Conservation (phyloP, 2,113 vertebrate genomes). For the Gallinago jamesoni region DNA sequence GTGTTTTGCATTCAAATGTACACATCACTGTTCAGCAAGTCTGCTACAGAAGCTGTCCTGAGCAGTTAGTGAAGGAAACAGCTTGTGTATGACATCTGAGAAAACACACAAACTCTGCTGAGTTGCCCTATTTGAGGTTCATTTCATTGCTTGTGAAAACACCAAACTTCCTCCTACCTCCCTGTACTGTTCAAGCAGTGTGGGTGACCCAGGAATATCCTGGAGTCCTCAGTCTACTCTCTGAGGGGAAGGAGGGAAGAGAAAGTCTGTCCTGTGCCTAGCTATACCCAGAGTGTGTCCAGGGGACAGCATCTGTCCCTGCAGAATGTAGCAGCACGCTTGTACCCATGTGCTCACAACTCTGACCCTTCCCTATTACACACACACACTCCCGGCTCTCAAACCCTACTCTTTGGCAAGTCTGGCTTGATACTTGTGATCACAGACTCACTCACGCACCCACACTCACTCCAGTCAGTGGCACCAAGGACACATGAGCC, state of each 20-base stretch:
- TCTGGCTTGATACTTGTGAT: rapidly evolving
- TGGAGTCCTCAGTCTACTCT: background rate
- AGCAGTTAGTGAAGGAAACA: background rate
- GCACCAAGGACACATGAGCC: rapidly evolving
- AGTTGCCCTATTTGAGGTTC: background rate
- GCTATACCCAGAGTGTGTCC: background rate
- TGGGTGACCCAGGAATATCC: background rate
- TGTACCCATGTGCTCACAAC: background rate
- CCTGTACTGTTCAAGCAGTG: background rate
- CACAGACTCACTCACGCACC: background rate
- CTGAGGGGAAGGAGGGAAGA: background rate
- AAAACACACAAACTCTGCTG: background rate
- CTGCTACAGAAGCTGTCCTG: background rate
- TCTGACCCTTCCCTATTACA: background rate
- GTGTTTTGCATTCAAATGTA: background rate
- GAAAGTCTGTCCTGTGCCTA: background rate
- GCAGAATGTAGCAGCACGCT: background rate
- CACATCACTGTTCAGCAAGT: background rate
- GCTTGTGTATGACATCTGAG: background rate
- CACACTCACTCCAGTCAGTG: too few species aligned
- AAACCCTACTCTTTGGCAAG: rapidly evolving
- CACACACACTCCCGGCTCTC: background rate
- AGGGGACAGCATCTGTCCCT: background rate
- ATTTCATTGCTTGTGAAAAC: background rate
- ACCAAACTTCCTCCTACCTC: background rate